A percentile compares a stretch with the other conserved stretches of the same genome.
Evolutionary conservation across 2,888 invertebrate species (phyloP).

Genomic region (Cyclophora punctaria): DNA sequence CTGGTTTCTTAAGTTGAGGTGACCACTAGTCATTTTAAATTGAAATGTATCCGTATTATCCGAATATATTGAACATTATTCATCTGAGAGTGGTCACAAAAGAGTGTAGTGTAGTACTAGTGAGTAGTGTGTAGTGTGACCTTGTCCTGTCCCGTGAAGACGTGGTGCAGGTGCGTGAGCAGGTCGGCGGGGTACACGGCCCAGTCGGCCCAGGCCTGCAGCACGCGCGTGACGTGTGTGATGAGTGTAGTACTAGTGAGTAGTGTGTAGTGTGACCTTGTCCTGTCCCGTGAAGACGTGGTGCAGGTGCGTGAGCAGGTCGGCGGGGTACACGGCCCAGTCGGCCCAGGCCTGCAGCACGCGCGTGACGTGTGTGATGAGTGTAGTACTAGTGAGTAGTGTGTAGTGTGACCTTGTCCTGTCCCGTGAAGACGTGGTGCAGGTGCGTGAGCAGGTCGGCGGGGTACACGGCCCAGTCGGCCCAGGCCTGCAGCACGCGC

Average conservation of each 20-base stretch:
- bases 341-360: conserved; percentile 98
- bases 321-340: conserved; percentile 95
- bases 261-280: conserved; percentile 80
- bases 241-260: too few species aligned
- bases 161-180: conserved; percentile 89
- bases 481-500: conserved; percentile 95
- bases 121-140: conserved; percentile 79
- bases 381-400: conserved; percentile 22
- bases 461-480: conserved; percentile 97
- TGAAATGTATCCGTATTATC: too few species aligned
- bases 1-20: too few species aligned
- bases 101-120: not conserved
- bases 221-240: conserved; percentile 87
- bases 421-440: conserved; percentile 93
- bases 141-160: conserved; percentile 85
- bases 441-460: conserved; percentile 91
- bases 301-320: conserved; percentile 90
- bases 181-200: conserved; percentile 96
- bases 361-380: conserved; percentile 82
- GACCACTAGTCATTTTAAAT: not conserved
- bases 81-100: too few species aligned
- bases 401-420: conserved; percentile 80
- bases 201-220: conserved; percentile 99
- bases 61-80: too few species aligned
- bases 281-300: conserved; percentile 90